Percentiles rank a stretch among this genome's conserved stretches.
phyloP scores from a whole-genome alignment of 2,888 invertebrate species.

The Rambutsinella grinnellia region DNA sequence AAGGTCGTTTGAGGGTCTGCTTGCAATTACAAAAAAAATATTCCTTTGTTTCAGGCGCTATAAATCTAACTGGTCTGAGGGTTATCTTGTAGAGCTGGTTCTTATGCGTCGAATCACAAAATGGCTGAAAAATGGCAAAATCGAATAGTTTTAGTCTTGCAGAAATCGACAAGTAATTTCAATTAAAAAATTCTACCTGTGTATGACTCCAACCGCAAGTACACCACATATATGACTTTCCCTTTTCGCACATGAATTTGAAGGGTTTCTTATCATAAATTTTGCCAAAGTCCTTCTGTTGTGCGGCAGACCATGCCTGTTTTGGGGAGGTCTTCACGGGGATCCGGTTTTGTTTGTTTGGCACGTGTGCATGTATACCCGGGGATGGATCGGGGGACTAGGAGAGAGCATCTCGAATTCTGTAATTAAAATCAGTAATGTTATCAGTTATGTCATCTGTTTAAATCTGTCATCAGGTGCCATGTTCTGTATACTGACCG shows the following conservation, averaged over 20 bases:
- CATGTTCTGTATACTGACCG: too few relatives aligned
- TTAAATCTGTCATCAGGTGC: too few relatives aligned
- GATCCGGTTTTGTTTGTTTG: slow-evolving; percentile 1
- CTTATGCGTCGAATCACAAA: slow-evolving; percentile 95
- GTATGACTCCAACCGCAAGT: slow-evolving; percentile 89
- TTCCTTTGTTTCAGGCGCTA: slow-evolving; percentile 87
- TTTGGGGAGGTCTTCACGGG: slow-evolving; percentile 4
- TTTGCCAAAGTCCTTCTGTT: slow-evolving; percentile 79
- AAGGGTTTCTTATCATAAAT: slow-evolving; percentile 93
- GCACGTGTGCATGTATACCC: too few relatives aligned
- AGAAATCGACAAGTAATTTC: background rate
- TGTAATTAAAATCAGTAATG: too few relatives aligned
- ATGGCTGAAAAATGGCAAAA: slow-evolving; percentile 75
- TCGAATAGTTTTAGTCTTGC: background rate
- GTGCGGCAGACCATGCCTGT: background rate
- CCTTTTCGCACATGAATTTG: slow-evolving; percentile 78
- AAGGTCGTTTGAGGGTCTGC: slow-evolving; percentile 92
- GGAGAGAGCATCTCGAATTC: too few relatives aligned
- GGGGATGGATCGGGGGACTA: too few relatives aligned
- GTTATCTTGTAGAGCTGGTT: slow-evolving; percentile 81
- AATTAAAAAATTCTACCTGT: slow-evolving; percentile 72
- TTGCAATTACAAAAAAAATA: slow-evolving; percentile 99
- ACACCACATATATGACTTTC: slow-evolving; percentile 91
- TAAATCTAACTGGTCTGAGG: slow-evolving; percentile 84
- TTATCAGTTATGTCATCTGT: too few relatives aligned